Conservation (phyloP, 37 sponge, comb jelly and placozoan species). For the Bolinopsis microptera region DNA sequence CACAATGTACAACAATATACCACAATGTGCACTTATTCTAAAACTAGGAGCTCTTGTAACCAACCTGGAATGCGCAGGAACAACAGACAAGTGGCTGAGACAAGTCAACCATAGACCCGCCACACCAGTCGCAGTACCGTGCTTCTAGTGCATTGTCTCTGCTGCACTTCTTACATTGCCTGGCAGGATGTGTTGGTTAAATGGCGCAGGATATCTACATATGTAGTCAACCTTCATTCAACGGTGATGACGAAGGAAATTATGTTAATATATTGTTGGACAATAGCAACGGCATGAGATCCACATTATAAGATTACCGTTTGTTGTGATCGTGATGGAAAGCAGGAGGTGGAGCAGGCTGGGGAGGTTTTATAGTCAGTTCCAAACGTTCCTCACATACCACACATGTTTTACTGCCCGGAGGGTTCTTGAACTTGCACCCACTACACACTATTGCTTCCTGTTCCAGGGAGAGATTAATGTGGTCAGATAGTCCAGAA, state of each 20-base stretch:
- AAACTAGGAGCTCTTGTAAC: not conserved
- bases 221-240: no score
- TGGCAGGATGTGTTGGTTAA: not conserved
- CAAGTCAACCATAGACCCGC: not conserved
- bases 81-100: not conserved
- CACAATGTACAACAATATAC: no score
- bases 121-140: conserved; percentile 33
- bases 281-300: no score
- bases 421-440: conserved; percentile 41
- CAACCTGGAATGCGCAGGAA: conserved; percentile 8
- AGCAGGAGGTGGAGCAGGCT: not conserved
- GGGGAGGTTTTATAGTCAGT: not conserved
- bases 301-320: not conserved
- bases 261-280: no score
- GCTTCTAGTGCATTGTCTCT: conserved; percentile 8
- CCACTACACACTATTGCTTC: conserved; percentile 26
- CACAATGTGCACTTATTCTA: not conserved
- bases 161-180: conserved; percentile 47
- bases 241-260: no score
- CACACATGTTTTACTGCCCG: conserved; percentile 53
- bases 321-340: not conserved
- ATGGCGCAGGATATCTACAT: no score
- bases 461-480: not conserved
- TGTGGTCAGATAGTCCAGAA: not conserved
- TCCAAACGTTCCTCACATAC: conserved; percentile 51